Evolutionary conservation across 1,140 invertebrate genomes (phyloP).

Genomic region (Ganaspis sp.): DNA sequence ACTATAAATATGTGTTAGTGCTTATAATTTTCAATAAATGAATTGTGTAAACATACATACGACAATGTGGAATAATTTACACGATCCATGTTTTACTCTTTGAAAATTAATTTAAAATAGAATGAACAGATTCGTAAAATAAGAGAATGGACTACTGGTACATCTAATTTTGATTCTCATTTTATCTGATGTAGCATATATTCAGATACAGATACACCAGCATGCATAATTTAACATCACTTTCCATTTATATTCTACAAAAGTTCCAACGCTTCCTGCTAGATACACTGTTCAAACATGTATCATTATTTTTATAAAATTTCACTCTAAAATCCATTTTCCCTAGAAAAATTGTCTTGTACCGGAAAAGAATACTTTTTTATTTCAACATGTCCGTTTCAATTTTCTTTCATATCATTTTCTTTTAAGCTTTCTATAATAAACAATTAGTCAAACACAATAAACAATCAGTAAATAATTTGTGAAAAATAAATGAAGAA

Average conservation of each 20-base stretch:
- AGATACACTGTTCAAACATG: background rate
- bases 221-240: constrained; percentile 5
- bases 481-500: too few species aligned
- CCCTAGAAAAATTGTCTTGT: background rate
- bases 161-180: background rate
- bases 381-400: too few species aligned
- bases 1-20: too few species aligned
- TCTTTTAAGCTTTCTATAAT: too few species aligned
- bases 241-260: constrained; percentile 5
- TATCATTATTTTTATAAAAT: constrained; percentile 2
- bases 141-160: background rate
- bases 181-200: background rate
- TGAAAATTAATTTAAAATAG: too few species aligned
- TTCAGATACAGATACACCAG: constrained; percentile 4
- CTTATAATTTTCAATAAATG: too few species aligned
- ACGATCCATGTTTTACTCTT: too few species aligned
- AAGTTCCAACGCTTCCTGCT: background rate
- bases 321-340: background rate
- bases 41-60: too few species aligned
- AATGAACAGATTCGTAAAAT: background rate
- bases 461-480: too few species aligned
- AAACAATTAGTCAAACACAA: too few species aligned
- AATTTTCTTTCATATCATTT: background rate
- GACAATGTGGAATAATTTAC: too few species aligned
- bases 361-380: background rate